These are phyloP conservation scores for Parasteatoda tepidariorum DNA, from an alignment of 1,140 invertebrate species.

Conservation along the genomic window DNA sequence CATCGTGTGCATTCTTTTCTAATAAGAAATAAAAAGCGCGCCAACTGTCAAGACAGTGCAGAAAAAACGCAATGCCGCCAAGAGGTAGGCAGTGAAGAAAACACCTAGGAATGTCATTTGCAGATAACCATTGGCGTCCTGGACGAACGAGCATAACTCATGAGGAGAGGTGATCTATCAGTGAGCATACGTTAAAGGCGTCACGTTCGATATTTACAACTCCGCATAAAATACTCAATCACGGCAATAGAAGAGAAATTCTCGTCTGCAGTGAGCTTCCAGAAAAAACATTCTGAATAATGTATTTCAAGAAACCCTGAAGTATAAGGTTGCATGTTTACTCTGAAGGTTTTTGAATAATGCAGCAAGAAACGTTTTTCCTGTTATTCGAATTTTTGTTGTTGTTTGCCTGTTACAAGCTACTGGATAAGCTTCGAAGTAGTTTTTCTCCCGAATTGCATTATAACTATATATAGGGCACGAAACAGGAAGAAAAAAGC, in stretches of 20 bases:
- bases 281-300: neutral
- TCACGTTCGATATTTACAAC: neutral
- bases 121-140: neutral
- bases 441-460: neutral
- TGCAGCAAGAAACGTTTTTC: neutral
- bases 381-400: neutral
- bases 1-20: too few relatives aligned
- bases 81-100: too few relatives aligned
- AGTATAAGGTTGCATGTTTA: neutral
- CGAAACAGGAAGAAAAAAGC: neutral
- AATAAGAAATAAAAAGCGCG: too few relatives aligned
- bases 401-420: neutral
- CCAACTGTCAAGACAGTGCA: too few relatives aligned
- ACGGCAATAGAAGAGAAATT: neutral
- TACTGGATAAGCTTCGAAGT: neutral
- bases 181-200: neutral
- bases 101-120: too few relatives aligned
- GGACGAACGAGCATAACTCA: neutral
- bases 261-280: neutral
- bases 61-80: too few relatives aligned
- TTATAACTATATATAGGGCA: neutral
- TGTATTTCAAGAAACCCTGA: neutral
- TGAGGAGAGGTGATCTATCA: neutral
- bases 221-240: neutral
- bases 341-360: neutral